Base-by-base conservation (phyloP, 2,888 invertebrate species). In the Ceramica pisi region DNA sequence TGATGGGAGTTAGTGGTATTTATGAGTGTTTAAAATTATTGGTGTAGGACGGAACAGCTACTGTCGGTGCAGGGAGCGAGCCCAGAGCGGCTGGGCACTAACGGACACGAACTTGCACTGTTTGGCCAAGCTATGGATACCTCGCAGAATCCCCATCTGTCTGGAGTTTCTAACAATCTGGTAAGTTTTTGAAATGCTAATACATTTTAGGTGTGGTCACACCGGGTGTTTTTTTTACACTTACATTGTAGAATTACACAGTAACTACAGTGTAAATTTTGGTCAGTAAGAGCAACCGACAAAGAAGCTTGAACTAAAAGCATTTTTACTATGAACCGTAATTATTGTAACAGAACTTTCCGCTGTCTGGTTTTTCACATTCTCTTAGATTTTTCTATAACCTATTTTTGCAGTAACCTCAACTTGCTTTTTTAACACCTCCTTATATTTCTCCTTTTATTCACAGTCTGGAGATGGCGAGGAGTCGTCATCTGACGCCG, bases 401-500 rank as follows among this genome's bases (percentile, higher is more conserved):
- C 31, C 16, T 16, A 55, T 9, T 55, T 31, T 5, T 8, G 8
- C 19, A 19, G 8, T 19, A 19, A 53, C 8, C 1, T 26, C 23
- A 14, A 53, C 8, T 53, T 53, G 53, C 16, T 2, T 14, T 48
- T 65, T 31, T 21, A 6, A n/a, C 50, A 51, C 1, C 8, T 35
- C 2, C 12, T 16, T 35, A 21, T 50, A 14, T 26, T 44, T 51
- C 10, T 31, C 1, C 12, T 44, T 26, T 46, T 59, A 0, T 73
- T 31, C 31, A 46, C 75, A 94, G 94, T 93, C 93, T 51, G 95
- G 94, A 1, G 95, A 98, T 55, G 98, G 98, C 60, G 98, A 98
- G 90, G 98, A 98, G 87, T 98, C 98, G 80, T 98, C 98, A 78
- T 98, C 98, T 87, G 98, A 98, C 89, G 98, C 98, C 68, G 98